Percentiles rank a stretch among this genome's conserved stretches.
phyloP scores from a whole-genome alignment of 2,797 vertebrate species.

The Sylvilagus floridanus region DNA sequence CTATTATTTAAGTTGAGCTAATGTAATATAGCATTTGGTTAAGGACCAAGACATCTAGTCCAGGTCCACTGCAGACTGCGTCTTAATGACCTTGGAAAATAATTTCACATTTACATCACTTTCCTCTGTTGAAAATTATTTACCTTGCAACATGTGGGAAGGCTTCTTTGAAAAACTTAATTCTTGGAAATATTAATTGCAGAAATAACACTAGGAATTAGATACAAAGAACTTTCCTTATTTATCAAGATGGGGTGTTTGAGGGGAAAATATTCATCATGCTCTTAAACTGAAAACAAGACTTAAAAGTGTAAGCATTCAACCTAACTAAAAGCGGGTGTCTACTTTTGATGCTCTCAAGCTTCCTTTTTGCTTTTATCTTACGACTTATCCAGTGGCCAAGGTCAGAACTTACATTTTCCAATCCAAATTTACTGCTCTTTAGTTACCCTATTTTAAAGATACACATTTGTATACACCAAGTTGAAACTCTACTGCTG shows the following conservation, averaged over 20 bases:
- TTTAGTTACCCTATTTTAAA: not conserved
- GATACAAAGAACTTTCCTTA: not conserved
- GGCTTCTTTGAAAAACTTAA: conserved; percentile 38
- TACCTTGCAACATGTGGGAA: not conserved
- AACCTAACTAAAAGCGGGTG: not conserved
- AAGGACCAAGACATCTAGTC: not conserved
- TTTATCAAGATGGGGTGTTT: conserved; percentile 43
- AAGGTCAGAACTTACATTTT: not conserved
- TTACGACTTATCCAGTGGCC: not conserved
- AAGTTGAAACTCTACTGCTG: not conserved
- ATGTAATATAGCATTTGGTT: not conserved
- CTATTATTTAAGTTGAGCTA: not conserved
- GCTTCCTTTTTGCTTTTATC: conserved; percentile 24
- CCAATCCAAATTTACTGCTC: not conserved
- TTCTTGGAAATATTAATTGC: conserved; percentile 29
- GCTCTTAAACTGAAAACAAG: not conserved
- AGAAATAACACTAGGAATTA: conserved; percentile 17
- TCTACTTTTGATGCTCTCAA: not conserved
- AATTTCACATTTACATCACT: conserved; percentile 24
- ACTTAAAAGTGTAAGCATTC: not conserved
- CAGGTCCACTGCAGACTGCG: not conserved
- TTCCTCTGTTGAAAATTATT: conserved; percentile 11
- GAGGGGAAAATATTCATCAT: not conserved
- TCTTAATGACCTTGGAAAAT: conserved; percentile 44
- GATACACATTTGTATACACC: not conserved